Evolutionary conservation across 2,888 invertebrate genomes (phyloP).

Genomic region (Vesta saturnalis): DNA sequence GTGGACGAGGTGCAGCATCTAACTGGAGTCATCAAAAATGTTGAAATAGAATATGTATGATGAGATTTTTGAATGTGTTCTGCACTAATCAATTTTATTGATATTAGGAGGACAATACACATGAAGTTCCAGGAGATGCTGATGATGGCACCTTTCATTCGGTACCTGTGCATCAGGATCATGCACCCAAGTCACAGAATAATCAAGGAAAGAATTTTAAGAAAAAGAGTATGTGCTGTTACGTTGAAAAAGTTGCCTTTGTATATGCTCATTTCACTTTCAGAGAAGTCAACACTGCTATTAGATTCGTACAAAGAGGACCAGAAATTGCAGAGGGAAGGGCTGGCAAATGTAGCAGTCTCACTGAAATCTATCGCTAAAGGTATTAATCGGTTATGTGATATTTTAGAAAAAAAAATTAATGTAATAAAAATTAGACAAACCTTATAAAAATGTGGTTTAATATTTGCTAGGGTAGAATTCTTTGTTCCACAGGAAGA

Average conservation of each 20-base stretch:
- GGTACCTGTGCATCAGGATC: no score
- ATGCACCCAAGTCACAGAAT: background rate
- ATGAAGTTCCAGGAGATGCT: slow-evolving; percentile 5
- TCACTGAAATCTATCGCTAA: background rate
- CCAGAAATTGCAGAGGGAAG: background rate
- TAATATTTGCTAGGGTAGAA: background rate
- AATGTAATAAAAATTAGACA: background rate
- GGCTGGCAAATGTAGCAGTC: background rate
- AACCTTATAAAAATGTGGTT: background rate
- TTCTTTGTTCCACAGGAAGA: background rate
- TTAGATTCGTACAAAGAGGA: slow-evolving; percentile 1
- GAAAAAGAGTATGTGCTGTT: background rate
- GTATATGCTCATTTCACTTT: background rate
- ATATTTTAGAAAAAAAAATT: slow-evolving; percentile 7
- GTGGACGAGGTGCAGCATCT: slow-evolving; percentile 2
- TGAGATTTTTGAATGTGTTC: background rate
- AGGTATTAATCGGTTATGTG: background rate
- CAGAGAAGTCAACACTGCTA: background rate
- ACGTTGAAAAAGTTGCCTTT: background rate
- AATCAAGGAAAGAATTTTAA: background rate
- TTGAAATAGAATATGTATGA: slow-evolving; percentile 5
- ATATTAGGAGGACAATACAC: background rate
- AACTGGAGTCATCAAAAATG: background rate
- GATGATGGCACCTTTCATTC: background rate
- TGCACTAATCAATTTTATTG: background rate